A percentile compares a stretch with the other conserved stretches of the same genome.
Evolutionary conservation across 1,140 invertebrate genomes (phyloP).

Genomic region (Brachionus paranguensis): DNA sequence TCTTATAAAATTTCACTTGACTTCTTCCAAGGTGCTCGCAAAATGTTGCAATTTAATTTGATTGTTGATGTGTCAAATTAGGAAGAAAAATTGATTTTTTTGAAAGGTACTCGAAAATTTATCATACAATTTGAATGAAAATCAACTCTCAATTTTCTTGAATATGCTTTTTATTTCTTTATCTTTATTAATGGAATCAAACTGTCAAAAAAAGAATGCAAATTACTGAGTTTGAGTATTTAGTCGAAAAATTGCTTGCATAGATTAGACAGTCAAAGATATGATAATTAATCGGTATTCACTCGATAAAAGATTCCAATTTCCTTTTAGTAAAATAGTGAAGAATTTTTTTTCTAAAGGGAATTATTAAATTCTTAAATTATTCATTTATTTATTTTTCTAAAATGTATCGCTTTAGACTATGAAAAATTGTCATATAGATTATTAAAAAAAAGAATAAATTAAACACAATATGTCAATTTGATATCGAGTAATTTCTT

Average conservation of each 20-base stretch:
- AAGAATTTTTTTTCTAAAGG: background rate
- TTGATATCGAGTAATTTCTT: background rate
- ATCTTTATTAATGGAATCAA: background rate
- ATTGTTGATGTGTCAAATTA: background rate
- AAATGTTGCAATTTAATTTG: background rate
- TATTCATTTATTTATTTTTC: slow-evolving; percentile 9
- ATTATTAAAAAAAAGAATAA: background rate
- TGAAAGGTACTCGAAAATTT: slow-evolving; percentile 5
- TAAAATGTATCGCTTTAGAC: slow-evolving; percentile 6
- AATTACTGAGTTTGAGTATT: background rate
- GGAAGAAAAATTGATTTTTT: slow-evolving; percentile 3
- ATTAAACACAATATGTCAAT: slow-evolving; percentile 31
- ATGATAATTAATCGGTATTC: slow-evolving; percentile 38
- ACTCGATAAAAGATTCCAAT: background rate
- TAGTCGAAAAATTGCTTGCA: background rate
- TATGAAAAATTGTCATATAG: background rate
- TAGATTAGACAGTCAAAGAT: background rate
- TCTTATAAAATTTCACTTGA: background rate
- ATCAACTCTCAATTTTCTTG: background rate
- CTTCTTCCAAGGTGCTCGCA: background rate
- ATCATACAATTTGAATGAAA: background rate
- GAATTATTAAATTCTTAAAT: slow-evolving; percentile 33
- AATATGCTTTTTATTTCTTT: background rate
- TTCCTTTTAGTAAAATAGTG: slow-evolving; percentile 2
- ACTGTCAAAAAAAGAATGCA: background rate